Evolutionary conservation across 1,140 invertebrate genomes (phyloP).

Genomic region (Drosophila pseudoananassae): DNA sequence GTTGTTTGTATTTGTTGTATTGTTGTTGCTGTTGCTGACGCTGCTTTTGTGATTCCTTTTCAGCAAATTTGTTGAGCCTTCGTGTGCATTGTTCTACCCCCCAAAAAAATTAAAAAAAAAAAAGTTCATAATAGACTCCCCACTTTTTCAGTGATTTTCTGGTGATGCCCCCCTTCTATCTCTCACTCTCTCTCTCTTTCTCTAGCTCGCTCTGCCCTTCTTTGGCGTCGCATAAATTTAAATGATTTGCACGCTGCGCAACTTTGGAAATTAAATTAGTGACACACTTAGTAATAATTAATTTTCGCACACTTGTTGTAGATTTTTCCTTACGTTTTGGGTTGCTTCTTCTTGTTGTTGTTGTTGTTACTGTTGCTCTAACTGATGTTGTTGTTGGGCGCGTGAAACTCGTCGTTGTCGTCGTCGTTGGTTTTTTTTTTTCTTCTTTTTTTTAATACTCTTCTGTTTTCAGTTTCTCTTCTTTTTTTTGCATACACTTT

Average conservation of each 20-base stretch:
- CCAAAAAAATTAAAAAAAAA: constrained; percentile 22
- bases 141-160: constrained; percentile 5
- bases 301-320: constrained; percentile 80
- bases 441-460: constrained; percentile 53
- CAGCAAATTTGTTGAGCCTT: constrained; percentile 79
- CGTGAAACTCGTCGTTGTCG: constrained; percentile 73
- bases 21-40: constrained; percentile 46
- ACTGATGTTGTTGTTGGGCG: constrained; percentile 55
- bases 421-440: constrained; percentile 45
- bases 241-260: constrained; percentile 78
- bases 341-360: constrained; percentile 26
- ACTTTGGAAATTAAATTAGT: constrained; percentile 76
- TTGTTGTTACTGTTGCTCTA: constrained; percentile 20
- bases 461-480: constrained; percentile 75
- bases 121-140: constrained; percentile 62
- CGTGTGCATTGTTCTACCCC: constrained; percentile 75
- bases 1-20: constrained; percentile 19
- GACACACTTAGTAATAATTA: constrained; percentile 82
- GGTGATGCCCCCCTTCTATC: constrained; percentile 1
- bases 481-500: constrained; percentile 79
- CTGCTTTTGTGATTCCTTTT: constrained; percentile 65
- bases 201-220: too few species aligned
- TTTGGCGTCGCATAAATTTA: constrained; percentile 65
- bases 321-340: constrained; percentile 52
- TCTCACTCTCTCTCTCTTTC: constrained; percentile 11